Evolutionary conservation across 2,888 invertebrate species (phyloP).

Genomic region (Tubiluchus corallicola): DNA sequence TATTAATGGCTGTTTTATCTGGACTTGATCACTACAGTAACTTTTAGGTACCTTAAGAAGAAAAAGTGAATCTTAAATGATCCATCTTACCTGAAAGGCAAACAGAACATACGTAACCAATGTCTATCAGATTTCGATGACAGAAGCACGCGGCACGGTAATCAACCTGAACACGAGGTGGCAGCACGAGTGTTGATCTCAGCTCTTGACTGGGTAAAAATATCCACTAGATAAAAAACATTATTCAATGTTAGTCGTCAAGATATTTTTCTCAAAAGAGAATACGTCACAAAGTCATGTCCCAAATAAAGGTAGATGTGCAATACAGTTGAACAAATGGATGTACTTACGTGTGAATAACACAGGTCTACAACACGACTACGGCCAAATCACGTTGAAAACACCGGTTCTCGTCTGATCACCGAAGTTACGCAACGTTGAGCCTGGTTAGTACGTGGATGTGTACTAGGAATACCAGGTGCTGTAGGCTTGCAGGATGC

Average conservation of each 20-base stretch:
- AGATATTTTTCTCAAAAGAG: conserved; percentile 10
- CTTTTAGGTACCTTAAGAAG: not conserved
- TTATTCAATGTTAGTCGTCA: conserved; percentile 4
- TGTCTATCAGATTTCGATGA: conserved; percentile 78
- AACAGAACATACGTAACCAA: conserved; percentile 93
- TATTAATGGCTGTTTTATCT: no score
- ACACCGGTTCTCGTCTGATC: no score
- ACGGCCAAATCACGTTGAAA: no score
- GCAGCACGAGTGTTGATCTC: conserved; percentile 58
- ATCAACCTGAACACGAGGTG: conserved; percentile 75
- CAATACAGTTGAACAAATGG: not conserved
- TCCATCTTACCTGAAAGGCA: conserved; percentile 64
- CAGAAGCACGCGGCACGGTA: conserved; percentile 96
- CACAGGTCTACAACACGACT: no score
- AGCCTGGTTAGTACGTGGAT: no score
- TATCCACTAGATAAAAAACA: conserved; percentile 43
- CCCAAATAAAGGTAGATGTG: no score
- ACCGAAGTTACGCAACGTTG: no score
- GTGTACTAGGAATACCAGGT: no score
- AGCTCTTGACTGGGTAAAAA: conserved; percentile 53
- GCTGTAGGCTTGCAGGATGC: no score
- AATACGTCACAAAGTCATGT: conserved; percentile 8
- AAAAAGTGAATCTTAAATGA: not conserved
- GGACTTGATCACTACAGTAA: not conserved
- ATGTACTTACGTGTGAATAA: conserved; percentile 50